phyloP scores from a whole-genome alignment of 2,888 invertebrate species.

The Leptogaster cylindrica region DNA sequence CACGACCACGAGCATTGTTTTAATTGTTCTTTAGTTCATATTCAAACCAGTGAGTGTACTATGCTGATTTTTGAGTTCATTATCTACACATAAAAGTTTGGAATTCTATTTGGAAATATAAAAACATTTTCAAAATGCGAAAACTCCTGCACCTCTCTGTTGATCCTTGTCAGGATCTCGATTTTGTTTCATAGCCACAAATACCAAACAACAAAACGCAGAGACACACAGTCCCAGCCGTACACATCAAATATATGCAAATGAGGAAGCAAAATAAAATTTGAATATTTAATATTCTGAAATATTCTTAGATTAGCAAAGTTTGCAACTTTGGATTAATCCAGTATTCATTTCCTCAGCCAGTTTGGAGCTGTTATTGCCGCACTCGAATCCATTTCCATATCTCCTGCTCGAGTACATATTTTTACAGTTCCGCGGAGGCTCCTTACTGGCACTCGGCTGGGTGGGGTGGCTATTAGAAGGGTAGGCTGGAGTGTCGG shows the following conservation, averaged over 20 bases:
- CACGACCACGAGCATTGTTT: too few species aligned
- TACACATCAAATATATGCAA: conserved; percentile 49
- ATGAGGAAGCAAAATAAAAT: conserved; percentile 48
- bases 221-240: conserved; percentile 9
- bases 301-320: conserved; percentile 48
- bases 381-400: conserved; percentile 28
- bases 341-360: conserved; percentile 46
- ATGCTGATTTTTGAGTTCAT: too few species aligned
- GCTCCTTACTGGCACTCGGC: neutral
- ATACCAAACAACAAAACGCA: too few species aligned
- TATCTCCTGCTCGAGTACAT: conserved; percentile 1
- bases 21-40: too few species aligned
- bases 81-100: too few species aligned
- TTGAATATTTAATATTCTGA: conserved; percentile 49
- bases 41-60: too few species aligned
- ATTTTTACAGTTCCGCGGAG: neutral
- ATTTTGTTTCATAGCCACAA: too few species aligned
- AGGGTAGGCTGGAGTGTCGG: too few species aligned
- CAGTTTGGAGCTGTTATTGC: conserved; percentile 31
- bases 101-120: too few species aligned
- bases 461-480: neutral
- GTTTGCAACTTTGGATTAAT: conserved; percentile 49
- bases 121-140: too few species aligned
- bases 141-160: too few species aligned
- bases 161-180: too few species aligned